Percentiles rank a stretch among this genome's conserved stretches.
Evolutionary conservation across 2,888 invertebrate genomes (phyloP).

Genomic region (Drosophila paranaensis): DNA sequence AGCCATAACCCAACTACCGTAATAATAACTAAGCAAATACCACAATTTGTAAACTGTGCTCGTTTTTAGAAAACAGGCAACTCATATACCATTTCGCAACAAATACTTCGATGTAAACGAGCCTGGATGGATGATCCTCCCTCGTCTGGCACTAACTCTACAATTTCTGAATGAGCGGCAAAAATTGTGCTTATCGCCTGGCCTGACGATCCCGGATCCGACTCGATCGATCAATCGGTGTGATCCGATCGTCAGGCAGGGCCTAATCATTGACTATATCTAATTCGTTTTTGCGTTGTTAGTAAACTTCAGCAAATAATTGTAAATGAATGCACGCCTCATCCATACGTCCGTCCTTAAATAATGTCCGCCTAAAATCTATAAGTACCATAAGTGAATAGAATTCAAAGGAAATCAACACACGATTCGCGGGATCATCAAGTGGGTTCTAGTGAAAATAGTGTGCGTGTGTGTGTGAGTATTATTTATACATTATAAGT

Average conservation of each 20-base stretch:
- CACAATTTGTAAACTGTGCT: conserved; percentile 49
- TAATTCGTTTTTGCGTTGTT: conserved; percentile 45
- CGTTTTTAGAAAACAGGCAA: conserved; percentile 78
- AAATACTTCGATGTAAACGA: conserved; percentile 69
- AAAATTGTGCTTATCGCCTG: conserved; percentile 60
- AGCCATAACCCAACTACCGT: too few relatives aligned
- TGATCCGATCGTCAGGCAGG: conserved; percentile 19
- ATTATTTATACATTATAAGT: conserved; percentile 67
- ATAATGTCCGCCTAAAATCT: conserved; percentile 32
- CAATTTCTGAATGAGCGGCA: conserved; percentile 48
- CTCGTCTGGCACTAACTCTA: conserved; percentile 49
- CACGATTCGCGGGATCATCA: neutral
- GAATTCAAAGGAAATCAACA: conserved; percentile 25
- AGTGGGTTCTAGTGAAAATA: conserved; percentile 7
- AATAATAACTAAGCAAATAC: conserved; percentile 51
- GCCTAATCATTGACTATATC: conserved; percentile 46
- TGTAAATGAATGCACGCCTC: conserved; percentile 64
- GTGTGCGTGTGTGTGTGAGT: conserved; percentile 51
- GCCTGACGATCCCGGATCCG: conserved; percentile 15
- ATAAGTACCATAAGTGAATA: conserved; percentile 17
- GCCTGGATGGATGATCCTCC: conserved; percentile 8
- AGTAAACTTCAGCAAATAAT: conserved; percentile 76
- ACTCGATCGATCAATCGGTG: conserved; percentile 1
- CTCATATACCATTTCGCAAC: conserved; percentile 61
- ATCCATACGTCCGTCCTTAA: conserved; percentile 31